phyloP scores from a whole-genome alignment of 2,888 invertebrate genomes.

The Trissolcus brochymenae region DNA sequence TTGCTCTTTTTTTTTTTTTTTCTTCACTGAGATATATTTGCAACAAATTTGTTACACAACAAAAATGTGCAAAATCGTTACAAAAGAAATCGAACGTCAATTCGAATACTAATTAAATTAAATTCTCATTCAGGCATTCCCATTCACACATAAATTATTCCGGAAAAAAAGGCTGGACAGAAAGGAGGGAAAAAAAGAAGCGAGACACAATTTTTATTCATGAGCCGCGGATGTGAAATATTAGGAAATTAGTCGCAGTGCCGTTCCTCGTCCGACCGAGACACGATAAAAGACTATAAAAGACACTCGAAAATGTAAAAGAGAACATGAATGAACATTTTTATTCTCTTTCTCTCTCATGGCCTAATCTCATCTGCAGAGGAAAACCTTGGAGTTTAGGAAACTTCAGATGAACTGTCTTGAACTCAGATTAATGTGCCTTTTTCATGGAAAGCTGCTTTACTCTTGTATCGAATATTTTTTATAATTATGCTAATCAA shows the following conservation, averaged over 20 bases:
- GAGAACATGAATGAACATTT: constrained; percentile 10
- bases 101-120: constrained; percentile 1
- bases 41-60: neutral
- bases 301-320: constrained; percentile 7
- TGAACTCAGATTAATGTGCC: neutral
- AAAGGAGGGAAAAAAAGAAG: neutral
- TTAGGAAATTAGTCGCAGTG: constrained; percentile 12
- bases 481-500: too few relatives aligned
- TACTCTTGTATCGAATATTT: too few relatives aligned
- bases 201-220: constrained; percentile 7
- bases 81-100: too few relatives aligned
- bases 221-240: constrained; percentile 13
- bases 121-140: neutral
- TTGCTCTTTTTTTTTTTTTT: too few relatives aligned
- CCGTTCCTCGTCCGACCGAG: constrained; percentile 4
- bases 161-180: neutral
- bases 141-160: constrained; percentile 1
- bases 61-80: neutral
- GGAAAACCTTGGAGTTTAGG: neutral
- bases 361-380: neutral
- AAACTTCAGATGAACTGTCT: neutral
- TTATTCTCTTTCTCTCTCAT: neutral
- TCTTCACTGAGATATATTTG: too few relatives aligned
- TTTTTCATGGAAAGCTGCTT: neutral
- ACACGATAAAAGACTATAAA: constrained; percentile 11